phyloP scores from a whole-genome alignment of 2,113 vertebrate genomes.

The Aphyosemion australe region DNA sequence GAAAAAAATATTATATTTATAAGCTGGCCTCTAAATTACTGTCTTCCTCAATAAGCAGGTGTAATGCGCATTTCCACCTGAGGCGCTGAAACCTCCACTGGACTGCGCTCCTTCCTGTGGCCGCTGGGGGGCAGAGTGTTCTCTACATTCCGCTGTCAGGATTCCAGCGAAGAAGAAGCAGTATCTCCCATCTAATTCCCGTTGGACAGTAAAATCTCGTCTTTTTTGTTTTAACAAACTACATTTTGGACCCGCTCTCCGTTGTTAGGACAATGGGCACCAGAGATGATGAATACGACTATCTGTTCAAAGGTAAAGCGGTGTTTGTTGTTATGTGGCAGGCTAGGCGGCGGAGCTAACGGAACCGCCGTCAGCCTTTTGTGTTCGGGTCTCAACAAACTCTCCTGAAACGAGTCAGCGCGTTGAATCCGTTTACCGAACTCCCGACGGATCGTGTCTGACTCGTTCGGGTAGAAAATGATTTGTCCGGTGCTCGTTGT shows the following conservation, averaged over 20 bases:
- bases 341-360: conserved; percentile 50
- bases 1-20: no score
- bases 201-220: conserved; percentile 45
- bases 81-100: no score
- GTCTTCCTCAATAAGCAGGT: background rate
- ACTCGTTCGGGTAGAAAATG: fast-evolving
- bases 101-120: background rate
- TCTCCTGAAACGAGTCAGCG: conserved; percentile 7
- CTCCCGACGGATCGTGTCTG: fast-evolving
- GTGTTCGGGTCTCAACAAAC: background rate
- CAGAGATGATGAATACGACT: conserved; percentile 97
- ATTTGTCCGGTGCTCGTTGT: fast-evolving
- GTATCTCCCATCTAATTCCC: conserved; percentile 57
- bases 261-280: conserved; percentile 83
- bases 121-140: background rate
- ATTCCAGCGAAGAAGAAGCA: conserved; percentile 49
- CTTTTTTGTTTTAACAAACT: background rate
- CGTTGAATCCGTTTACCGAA: fast-evolving
- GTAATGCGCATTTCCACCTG: no score
- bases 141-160: fast-evolving
- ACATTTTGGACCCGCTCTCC: conserved; percentile 12
- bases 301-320: conserved; percentile 95
- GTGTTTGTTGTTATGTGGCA: conserved; percentile 23
- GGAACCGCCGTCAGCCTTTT: conserved; percentile 50
- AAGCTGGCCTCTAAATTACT: no score